phyloP scores from a whole-genome alignment of 2,797 vertebrate genomes.

The Sebastes steindachneri region DNA sequence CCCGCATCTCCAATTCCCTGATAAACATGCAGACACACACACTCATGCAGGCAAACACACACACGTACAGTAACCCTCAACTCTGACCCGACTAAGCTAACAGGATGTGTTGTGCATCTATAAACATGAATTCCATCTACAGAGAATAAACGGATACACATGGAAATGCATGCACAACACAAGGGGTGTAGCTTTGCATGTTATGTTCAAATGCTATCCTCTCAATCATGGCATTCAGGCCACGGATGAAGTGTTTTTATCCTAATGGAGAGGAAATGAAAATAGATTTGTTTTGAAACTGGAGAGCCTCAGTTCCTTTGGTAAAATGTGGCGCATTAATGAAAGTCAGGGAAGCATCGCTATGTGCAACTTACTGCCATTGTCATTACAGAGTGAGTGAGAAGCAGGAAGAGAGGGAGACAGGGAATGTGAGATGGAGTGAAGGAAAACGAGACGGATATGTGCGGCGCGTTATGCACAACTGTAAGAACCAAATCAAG shows the following conservation, averaged over 20 bases:
- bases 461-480: slow-evolving; percentile 2
- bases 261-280: slow-evolving; percentile 46
- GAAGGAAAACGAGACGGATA: neutral
- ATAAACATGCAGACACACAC: slow-evolving; percentile 57
- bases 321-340: slow-evolving; percentile 21
- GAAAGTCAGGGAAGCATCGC: slow-evolving; percentile 21
- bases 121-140: slow-evolving; percentile 62
- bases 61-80: slow-evolving; percentile 57
- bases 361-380: neutral
- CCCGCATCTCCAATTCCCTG: slow-evolving; percentile 48
- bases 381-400: slow-evolving; percentile 15
- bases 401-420: neutral
- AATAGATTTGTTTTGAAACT: slow-evolving; percentile 45
- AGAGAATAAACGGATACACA: slow-evolving; percentile 54
- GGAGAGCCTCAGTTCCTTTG: neutral
- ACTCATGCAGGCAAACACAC: slow-evolving; percentile 17
- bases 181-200: slow-evolving; percentile 28
- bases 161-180: slow-evolving; percentile 38
- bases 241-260: slow-evolving; percentile 30
- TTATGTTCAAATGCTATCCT: slow-evolving; percentile 29
- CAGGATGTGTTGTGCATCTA: slow-evolving; percentile 68
- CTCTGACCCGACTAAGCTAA: slow-evolving; percentile 66
- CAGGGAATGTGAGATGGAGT: neutral
- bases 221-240: slow-evolving; percentile 31
- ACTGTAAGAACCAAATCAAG: slow-evolving; percentile 49